Base-by-base conservation (phyloP, 1,140 invertebrate genomes). In the Bombus breviceps region DNA sequence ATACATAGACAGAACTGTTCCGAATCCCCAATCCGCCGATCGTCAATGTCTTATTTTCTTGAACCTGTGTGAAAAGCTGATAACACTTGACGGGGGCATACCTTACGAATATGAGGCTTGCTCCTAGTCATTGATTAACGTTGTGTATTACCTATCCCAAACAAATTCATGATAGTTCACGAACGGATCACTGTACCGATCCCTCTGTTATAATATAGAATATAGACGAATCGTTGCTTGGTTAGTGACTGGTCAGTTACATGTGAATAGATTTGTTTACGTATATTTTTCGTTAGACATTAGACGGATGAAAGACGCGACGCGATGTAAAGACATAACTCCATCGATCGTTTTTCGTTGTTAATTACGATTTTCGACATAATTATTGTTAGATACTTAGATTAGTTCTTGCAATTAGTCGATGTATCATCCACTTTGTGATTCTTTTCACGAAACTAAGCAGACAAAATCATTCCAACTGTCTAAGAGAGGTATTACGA, bases 91-190 rank as follows among this genome's bases (percentile, higher is more conserved):
- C 39, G 28, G 59, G 64, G 39, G 39, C 59, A 57, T 22, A 82
- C 25, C 39, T 87, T 34, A 53, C 41, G 47, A 77, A 71, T 75
- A 72, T n/a, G 66, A 69, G 86, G 87, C 75, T 89, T 89, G 81
- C 62, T 84, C 85, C 72, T 87, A 71, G 69, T 89, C 75, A 87
- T 82, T 85, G 13, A 87, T 85, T 90, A 90, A 89, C 88, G 83
- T 69, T 90, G 74, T 89, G 81, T 80, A 90, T 83, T 71, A 86
- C 77, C 86, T 69, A 66, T 75, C 81, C 88, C 81, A 66, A 47
- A 81, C 25, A 22, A 71, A 57, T 71, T 77, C 37, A 71, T 25
- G 66, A 71, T 59, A 71, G 47, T 43, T 57, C 4, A 53, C 53
- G 12, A 77, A 22, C 43, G n/a, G 59, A 39, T 83, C 72, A 66